phyloP scores from a whole-genome alignment of 2,888 invertebrate species.

The Dolichopus griseipennis region DNA sequence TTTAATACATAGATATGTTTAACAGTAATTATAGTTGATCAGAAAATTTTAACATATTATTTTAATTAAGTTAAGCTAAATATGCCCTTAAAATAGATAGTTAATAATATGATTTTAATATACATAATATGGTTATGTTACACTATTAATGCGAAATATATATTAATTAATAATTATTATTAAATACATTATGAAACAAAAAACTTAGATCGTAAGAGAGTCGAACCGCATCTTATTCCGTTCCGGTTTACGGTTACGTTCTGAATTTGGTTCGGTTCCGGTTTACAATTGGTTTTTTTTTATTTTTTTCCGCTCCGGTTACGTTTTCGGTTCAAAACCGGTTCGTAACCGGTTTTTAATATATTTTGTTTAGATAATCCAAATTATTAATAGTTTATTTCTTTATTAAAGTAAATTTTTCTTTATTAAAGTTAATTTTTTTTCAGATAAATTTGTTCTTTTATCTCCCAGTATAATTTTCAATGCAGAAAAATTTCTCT shows the following conservation, averaged over 20 bases:
- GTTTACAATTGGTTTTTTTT: too few relatives aligned
- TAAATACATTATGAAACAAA: too few relatives aligned
- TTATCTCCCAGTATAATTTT: constrained; percentile 4
- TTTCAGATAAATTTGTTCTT: constrained; percentile 5
- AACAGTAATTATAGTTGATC: too few relatives aligned
- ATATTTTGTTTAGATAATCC: background rate
- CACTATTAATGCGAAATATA: too few relatives aligned
- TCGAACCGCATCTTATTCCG: background rate
- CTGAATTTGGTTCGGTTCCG: background rate
- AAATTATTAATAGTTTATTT: background rate
- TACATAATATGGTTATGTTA: too few relatives aligned
- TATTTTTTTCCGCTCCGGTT: constrained; percentile 6
- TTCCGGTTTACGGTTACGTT: constrained; percentile 8
- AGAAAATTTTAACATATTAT: too few relatives aligned
- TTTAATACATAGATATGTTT: too few relatives aligned
- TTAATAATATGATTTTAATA: too few relatives aligned
- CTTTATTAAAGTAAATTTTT: background rate
- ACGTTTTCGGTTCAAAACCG: constrained; percentile 8
- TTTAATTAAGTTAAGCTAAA: too few relatives aligned
- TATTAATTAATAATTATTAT: too few relatives aligned
- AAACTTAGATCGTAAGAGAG: too few relatives aligned
- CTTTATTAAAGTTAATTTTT: background rate
- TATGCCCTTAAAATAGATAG: too few relatives aligned
- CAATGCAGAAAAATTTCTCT: background rate
- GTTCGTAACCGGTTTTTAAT: background rate